Percentiles rank a stretch among this genome's conserved stretches.
Evolutionary conservation across 1,140 invertebrate genomes (phyloP).

Genomic region (Lineus longissimus): DNA sequence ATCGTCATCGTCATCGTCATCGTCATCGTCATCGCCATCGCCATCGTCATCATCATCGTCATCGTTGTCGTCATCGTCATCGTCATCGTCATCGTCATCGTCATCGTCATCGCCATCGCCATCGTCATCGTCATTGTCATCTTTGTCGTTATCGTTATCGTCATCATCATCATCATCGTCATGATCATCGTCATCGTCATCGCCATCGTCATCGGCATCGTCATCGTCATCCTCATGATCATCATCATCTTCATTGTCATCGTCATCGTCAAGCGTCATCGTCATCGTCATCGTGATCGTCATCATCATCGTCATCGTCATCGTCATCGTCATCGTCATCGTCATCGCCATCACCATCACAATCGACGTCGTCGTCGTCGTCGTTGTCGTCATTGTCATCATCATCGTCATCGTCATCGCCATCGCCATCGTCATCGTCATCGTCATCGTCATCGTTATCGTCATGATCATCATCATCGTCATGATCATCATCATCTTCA

Average conservation of each 20-base stretch:
- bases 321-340: not conserved
- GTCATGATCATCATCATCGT: no score
- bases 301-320: not conserved
- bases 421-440: not conserved
- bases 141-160: no score
- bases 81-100: not conserved
- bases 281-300: no score
- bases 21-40: not conserved
- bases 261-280: no score
- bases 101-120: constrained; percentile 7
- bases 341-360: no score
- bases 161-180: no score
- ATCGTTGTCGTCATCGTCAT: not conserved
- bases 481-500: no score
- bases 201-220: no score
- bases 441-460: constrained; percentile 6
- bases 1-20: no score
- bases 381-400: not conserved
- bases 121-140: constrained; percentile 15
- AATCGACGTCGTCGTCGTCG: not conserved
- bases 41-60: not conserved
- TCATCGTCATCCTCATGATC: constrained; percentile 7
- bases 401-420: not conserved
- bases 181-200: no score
- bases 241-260: no score